Conservation (phyloP, 2,888 invertebrate species). For the Ophioninae sp. region DNA sequence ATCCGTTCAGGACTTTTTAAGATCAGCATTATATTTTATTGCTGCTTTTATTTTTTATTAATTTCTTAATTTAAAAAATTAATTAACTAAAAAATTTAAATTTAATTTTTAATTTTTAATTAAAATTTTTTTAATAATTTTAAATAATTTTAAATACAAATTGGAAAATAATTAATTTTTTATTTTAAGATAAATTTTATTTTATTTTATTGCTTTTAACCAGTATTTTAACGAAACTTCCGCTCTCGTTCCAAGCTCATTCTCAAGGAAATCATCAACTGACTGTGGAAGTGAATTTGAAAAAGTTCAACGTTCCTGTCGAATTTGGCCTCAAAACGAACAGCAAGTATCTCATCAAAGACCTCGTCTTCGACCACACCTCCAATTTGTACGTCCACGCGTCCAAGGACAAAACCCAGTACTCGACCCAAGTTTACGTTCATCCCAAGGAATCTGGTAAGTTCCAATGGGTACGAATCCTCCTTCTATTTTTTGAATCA, state of each 20-base stretch:
- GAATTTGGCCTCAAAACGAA: constrained; percentile 88
- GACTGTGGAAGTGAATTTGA: constrained; percentile 86
- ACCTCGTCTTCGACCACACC: constrained; percentile 85
- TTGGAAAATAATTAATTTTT: too few species aligned
- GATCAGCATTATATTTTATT: too few species aligned
- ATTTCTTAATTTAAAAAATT: too few species aligned
- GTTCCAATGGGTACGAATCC: constrained; percentile 65
- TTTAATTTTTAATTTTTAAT: too few species aligned
- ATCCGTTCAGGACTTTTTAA: too few species aligned
- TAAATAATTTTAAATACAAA: too few species aligned
- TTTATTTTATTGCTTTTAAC: too few species aligned
- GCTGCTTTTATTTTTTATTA: too few species aligned
- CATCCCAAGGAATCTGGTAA: constrained; percentile 85
- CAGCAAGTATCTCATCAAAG: constrained; percentile 83
- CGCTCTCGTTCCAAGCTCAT: constrained; percentile 60
- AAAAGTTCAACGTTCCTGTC: constrained; percentile 88
- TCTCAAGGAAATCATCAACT: constrained; percentile 84
- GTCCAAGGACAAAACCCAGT: constrained; percentile 86
- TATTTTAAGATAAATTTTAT: too few species aligned
- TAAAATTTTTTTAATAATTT: too few species aligned
- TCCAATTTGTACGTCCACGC: constrained; percentile 87
- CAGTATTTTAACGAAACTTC: constrained; percentile 12
- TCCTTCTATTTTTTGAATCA: neutral
- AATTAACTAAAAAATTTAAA: too few species aligned
- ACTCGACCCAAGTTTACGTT: constrained; percentile 86